A percentile compares a stretch with the other conserved stretches of the same genome.
phyloP scores from a whole-genome alignment of 2,888 invertebrate species.

The Onchidella celtica region DNA sequence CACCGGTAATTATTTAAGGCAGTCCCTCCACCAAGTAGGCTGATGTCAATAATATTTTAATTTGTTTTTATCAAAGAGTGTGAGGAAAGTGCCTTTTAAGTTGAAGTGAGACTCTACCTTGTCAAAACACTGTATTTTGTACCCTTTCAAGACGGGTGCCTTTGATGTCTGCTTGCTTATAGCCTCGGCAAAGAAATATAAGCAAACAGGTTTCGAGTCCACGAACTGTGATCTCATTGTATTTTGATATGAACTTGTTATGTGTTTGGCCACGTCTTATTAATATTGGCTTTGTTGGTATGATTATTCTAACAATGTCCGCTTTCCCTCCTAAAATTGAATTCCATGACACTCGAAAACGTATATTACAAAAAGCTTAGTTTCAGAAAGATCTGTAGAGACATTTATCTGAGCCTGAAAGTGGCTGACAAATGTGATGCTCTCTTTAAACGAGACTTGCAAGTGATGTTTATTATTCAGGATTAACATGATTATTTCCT shows the following conservation, averaged over 20 bases:
- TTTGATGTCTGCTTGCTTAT: conserved; percentile 3
- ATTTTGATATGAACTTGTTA: neutral
- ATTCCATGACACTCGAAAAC: neutral
- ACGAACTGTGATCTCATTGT: neutral
- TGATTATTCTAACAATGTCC: neutral
- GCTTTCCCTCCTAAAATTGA: neutral
- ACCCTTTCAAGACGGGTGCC: neutral
- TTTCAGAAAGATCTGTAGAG: no score
- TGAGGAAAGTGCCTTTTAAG: conserved; percentile 1
- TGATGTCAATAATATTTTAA: neutral
- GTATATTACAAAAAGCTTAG: no score
- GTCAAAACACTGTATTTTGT: neutral
- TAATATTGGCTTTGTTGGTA: neutral
- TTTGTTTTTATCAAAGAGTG: conserved; percentile 3
- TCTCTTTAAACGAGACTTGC: no score
- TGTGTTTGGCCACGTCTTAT: neutral
- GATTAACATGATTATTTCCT: no score
- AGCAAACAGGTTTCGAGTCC: neutral
- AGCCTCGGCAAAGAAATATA: neutral
- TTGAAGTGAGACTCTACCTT: neutral
- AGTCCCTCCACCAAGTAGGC: neutral
- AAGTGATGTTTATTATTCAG: no score
- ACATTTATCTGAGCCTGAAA: no score
- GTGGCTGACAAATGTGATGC: no score
- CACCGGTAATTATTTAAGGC: neutral